A percentile compares a stretch with the other conserved stretches of the same genome.
These are phyloP conservation scores for Pyralis farinalis DNA, from an alignment of 2,888 invertebrate species.

Conservation along the genomic window DNA sequence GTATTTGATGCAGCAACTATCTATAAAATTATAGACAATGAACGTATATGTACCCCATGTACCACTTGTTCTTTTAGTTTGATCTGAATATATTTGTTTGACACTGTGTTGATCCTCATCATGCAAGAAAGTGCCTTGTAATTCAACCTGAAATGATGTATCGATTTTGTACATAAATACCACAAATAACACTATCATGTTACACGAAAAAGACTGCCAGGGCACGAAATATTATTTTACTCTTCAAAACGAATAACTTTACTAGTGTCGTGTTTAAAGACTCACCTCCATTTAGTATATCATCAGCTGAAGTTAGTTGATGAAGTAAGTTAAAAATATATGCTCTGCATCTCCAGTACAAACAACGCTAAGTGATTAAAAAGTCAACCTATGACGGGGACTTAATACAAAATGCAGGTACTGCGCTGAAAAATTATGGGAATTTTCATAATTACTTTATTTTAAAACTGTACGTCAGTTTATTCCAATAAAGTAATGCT, in stretches of 20 bases:
- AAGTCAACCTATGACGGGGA: constrained; percentile 41
- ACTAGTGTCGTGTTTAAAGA: too few relatives aligned
- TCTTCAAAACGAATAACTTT: too few relatives aligned
- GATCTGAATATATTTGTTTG: constrained; percentile 31
- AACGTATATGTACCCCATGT: constrained; percentile 27
- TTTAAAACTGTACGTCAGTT: constrained; percentile 12
- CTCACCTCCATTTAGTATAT: constrained; percentile 58
- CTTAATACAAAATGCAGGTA: constrained; percentile 48
- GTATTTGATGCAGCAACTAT: too few relatives aligned
- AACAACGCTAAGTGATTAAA: constrained; percentile 25
- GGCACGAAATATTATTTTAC: too few relatives aligned
- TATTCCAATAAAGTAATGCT: constrained; percentile 14
- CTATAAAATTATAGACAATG: too few relatives aligned
- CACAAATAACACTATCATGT: too few relatives aligned
- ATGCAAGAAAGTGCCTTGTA: constrained; percentile 48
- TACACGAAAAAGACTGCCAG: too few relatives aligned
- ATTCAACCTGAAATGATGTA: constrained; percentile 40
- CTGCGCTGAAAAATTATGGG: constrained; percentile 31
- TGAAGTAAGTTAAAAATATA: constrained; percentile 30
- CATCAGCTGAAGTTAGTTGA: constrained; percentile 17
- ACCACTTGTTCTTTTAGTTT: constrained; percentile 52
- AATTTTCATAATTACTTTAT: constrained; percentile 10
- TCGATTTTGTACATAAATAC: neutral
- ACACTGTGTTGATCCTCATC: constrained; percentile 52
- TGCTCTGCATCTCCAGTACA: constrained; percentile 21